Evolutionary conservation across 2,797 vertebrate genomes (phyloP), one percentile per base, ranked within the genome.

Genomic region (Zalophus californianus): DNA sequence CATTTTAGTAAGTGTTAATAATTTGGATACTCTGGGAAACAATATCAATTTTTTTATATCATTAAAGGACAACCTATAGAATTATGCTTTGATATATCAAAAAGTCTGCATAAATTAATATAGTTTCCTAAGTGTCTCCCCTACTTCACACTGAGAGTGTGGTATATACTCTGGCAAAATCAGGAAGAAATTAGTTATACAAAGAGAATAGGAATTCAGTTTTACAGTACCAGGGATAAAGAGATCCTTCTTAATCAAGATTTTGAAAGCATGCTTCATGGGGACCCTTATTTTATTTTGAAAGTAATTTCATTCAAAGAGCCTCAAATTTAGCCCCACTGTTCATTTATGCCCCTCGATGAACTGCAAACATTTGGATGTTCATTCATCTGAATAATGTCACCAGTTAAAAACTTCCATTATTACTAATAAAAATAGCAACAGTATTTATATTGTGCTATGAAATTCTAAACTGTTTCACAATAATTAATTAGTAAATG

Each of bases 401-500:
- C 91, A 97, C 80, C 91, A 96, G 73, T 91, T 97, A 90, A 97
- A 97, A 97, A 93, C 44, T 66, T 95, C 86, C 92, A 97, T 93
- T 98, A 96, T 97, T 97, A 97, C 87, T 94, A 98, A 98, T 94
- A 98, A 97, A 97, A 98, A 97, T 66, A 94, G 86, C 95, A 97
- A 90, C n/a, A 85, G 70, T 86, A 94, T 96, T 96, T 96, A 96
- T 90, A 97, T 82, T 90, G 60, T 94, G 86, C 91, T 96, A 96
- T 88, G 84, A 97, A 96, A 95, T 96, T 96, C 77, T 86, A 97
- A 96, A 96, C 89, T 95, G 95, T 97, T 97, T 96, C 86, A 93
- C 95, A 98, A 97, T 95, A 98, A 97, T 98, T 98, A 97, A 98
- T 98, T 97, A 98, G 96, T 92, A 80, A 85, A 62, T 80, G 95